Conservation (phyloP, 2,888 invertebrate genomes). For the Clostera curtula region DNA sequence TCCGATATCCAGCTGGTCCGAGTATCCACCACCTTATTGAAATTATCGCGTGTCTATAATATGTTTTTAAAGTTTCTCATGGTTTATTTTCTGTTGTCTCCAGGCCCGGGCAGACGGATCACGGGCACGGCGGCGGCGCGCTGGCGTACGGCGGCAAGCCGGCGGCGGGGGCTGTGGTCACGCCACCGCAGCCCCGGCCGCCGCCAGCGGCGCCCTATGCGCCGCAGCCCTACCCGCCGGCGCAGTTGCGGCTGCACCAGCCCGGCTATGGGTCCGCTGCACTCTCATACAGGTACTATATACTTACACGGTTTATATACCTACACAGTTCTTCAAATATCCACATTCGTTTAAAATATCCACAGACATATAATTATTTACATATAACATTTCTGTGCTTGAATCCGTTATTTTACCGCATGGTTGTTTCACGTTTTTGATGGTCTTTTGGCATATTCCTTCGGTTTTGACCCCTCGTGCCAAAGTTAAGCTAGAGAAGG, state of each 20-base stretch:
- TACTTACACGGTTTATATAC: background rate
- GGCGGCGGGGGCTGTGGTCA: slow-evolving; percentile 49
- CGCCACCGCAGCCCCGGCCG: slow-evolving; percentile 51
- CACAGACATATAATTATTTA: too few species aligned
- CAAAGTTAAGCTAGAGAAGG: too few species aligned
- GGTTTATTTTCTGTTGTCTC: slow-evolving; percentile 12
- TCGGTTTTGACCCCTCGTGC: too few species aligned
- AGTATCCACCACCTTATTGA: too few species aligned
- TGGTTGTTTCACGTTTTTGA: too few species aligned
- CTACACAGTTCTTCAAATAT: too few species aligned
- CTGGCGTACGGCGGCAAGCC: slow-evolving; percentile 67
- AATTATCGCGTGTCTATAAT: too few species aligned
- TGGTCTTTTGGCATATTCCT: too few species aligned
- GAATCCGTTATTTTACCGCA: too few species aligned
- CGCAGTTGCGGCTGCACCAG: slow-evolving; percentile 61
- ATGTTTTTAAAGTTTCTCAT: background rate
- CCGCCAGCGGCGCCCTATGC: slow-evolving; percentile 62
- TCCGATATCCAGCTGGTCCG: too few species aligned
- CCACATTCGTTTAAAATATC: too few species aligned
- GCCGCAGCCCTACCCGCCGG: slow-evolving; percentile 51
- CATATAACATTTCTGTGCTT: too few species aligned
- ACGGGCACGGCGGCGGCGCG: slow-evolving; percentile 60
- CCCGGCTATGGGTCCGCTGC: slow-evolving; percentile 67
- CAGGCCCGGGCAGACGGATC: slow-evolving; percentile 69
- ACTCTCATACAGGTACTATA: slow-evolving; percentile 53